Percentiles rank a stretch among this genome's conserved stretches.
Conservation (phyloP, 2,888 invertebrate genomes). For the Scrobipalpa atriplicella region DNA sequence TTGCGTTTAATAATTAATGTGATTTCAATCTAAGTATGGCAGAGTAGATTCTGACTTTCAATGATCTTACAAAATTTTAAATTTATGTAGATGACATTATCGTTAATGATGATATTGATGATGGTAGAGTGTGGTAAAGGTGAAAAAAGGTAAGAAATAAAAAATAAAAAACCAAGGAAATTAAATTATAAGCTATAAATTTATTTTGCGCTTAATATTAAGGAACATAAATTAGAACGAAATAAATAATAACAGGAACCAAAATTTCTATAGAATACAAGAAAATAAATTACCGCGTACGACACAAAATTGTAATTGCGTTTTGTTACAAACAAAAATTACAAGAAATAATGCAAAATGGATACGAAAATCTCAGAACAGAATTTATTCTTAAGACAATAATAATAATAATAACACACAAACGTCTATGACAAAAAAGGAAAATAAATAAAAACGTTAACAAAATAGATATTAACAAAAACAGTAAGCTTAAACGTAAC, state of each 20-base stretch:
- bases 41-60: no score
- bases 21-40: no score
- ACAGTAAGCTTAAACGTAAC: constrained; percentile 80
- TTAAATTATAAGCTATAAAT: constrained; percentile 76
- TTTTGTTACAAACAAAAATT: constrained; percentile 53
- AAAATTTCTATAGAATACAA: constrained; percentile 55
- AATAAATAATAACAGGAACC: constrained; percentile 83
- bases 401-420: constrained; percentile 59
- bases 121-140: not conserved
- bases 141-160: constrained; percentile 5
- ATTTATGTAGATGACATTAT: not conserved
- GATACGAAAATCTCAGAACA: constrained; percentile 28
- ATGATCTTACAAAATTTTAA: no score
- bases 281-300: constrained; percentile 49
- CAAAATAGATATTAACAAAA: constrained; percentile 78
- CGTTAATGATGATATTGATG: not conserved
- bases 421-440: constrained; percentile 56
- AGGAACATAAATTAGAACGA: constrained; percentile 76
- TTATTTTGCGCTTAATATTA: constrained; percentile 75
- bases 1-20: no score
- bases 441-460: constrained; percentile 69
- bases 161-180: constrained; percentile 44
- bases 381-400: constrained; percentile 9
- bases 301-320: constrained; percentile 46
- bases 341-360: constrained; percentile 42